Base-by-base conservation (phyloP, 1,140 invertebrate species). In the Pseudoatta argentina region DNA sequence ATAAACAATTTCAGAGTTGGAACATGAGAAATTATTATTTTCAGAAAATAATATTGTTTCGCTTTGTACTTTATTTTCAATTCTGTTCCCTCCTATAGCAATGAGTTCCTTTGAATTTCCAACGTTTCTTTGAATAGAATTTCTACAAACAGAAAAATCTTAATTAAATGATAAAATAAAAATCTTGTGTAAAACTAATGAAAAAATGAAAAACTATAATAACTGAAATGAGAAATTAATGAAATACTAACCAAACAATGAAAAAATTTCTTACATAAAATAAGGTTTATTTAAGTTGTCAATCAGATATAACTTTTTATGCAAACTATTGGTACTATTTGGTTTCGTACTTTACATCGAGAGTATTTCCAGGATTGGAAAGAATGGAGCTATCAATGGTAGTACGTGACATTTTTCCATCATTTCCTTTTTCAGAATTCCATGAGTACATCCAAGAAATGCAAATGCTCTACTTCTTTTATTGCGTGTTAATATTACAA, bases 1-100 rank as follows among this genome's bases (percentile, higher is more conserved):
- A 63, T 92, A 93, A 8, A 3, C 51, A 0, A 16, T 34, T 3
- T 61, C 21, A 21, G 55, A 24, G 14, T 55, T 12, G 5, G 4
- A 30, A 63, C 7, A 2, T 14, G 3, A 48, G 18, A 30, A 3
- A 21, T 48, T n/a, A 18, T 1, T 14, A 1, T 48, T 30, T 78
- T 10, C 14, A 8, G 1, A 78, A 64, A 21, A 1, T 4, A 12
- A 27, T 48, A 64, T 77, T 6, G 24, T 21, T 7, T 64, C 30
- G 6, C 1, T 3, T 51, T 21, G 39, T 64, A 0, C 59, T 21
- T 61, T 76, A 24, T 10, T 16, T 61, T 0, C 7, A 48, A 34
- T 14, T 48, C 10, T 24, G 44, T 34, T 48, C n/a, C 2, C 24
- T 39, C 7, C 7, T 6, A 30, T 3, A 18, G 2, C 0, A 64